These are phyloP conservation scores for Caenorhabditis sp. DNA, from an alignment of 2,888 invertebrate genomes.

Conservation along the genomic window DNA sequence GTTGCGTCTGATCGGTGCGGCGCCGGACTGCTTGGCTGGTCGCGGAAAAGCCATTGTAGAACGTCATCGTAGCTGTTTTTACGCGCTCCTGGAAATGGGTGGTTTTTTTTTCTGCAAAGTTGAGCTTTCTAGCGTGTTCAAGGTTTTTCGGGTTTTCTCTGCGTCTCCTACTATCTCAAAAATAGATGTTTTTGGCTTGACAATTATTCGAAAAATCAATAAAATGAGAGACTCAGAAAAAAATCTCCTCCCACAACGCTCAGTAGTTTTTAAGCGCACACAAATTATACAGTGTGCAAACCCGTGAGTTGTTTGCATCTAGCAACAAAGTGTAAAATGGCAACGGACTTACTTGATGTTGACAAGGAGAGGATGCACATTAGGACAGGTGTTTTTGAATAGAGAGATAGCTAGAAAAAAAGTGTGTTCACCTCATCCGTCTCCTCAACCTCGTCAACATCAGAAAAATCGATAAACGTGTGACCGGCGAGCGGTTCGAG, in stretches of 20 bases:
- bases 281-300: too few species aligned
- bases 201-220: too few species aligned
- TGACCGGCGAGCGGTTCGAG: neutral
- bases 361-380: neutral
- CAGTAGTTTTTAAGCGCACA: too few species aligned
- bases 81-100: constrained; percentile 48
- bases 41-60: constrained; percentile 67
- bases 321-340: neutral
- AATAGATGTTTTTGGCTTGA: too few species aligned
- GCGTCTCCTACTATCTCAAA: too few species aligned
- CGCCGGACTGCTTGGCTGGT: constrained; percentile 52
- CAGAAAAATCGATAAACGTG: constrained; percentile 11
- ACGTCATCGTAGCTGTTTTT: constrained; percentile 64
- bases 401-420: too few species aligned
- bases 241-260: too few species aligned
- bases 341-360: neutral
- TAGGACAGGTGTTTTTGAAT: neutral
- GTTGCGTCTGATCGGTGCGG: constrained; percentile 14
- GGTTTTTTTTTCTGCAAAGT: neutral
- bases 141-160: too few species aligned
- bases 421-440: neutral
- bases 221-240: too few species aligned
- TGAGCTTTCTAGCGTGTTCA: too few species aligned
- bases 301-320: too few species aligned
- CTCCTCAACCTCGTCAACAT: neutral